Conservation (phyloP, 2,797 vertebrate genomes). For the Cryptoprocta ferox region DNA sequence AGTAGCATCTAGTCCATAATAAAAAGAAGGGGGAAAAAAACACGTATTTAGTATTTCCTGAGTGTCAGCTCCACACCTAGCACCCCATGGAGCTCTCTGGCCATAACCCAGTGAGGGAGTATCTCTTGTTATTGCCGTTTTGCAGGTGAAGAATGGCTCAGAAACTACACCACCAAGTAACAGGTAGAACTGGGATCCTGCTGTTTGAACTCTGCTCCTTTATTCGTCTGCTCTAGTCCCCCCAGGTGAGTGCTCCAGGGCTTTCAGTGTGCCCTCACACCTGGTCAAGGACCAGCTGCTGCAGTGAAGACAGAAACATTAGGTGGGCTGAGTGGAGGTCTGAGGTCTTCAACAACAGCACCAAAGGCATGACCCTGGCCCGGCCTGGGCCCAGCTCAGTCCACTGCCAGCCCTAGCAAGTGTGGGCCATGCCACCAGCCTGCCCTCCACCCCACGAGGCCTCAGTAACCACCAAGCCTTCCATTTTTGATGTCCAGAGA, state of each 20-base stretch:
- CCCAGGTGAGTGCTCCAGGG: fast-evolving
- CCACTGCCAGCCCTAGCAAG: neutral
- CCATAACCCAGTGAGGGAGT: neutral
- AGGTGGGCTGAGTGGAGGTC: neutral
- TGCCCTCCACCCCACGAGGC: no score
- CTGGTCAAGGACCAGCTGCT: neutral
- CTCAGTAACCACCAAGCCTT: neutral
- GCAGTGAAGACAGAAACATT: neutral
- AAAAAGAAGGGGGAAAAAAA: neutral
- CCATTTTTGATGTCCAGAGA: neutral
- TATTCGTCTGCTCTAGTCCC: fast-evolving
- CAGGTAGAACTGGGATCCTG: neutral
- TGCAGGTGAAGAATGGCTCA: neutral
- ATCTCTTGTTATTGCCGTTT: neutral
- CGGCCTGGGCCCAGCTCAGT: neutral
- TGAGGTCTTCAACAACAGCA: neutral
- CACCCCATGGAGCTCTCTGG: neutral
- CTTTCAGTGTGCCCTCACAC: neutral
- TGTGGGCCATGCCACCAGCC: neutral
- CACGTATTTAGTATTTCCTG: neutral
- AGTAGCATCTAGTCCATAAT: no score
- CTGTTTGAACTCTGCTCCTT: neutral
- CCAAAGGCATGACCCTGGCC: neutral
- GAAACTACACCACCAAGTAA: no score
- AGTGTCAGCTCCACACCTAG: neutral